Percentiles rank a stretch among this genome's conserved stretches.
Conservation (phyloP, 1,140 invertebrate genomes). For the Lepidurus apus region DNA sequence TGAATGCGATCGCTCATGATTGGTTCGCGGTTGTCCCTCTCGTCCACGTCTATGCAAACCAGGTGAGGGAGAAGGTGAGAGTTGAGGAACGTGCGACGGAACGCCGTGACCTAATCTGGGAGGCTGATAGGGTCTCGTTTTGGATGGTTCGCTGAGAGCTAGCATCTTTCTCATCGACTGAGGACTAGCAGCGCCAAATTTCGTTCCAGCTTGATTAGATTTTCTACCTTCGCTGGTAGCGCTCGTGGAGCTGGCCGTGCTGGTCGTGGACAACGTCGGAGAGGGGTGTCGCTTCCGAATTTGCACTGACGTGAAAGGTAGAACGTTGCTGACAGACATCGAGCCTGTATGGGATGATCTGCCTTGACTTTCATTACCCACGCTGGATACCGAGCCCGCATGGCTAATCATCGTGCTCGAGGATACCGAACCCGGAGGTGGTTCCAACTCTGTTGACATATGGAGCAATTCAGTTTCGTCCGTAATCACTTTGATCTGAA, state of each 20-base stretch:
- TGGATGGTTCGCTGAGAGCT: slow-evolving; percentile 76
- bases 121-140: slow-evolving; percentile 79
- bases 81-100: slow-evolving; percentile 44
- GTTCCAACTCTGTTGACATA: slow-evolving; percentile 85
- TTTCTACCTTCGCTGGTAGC: slow-evolving; percentile 56
- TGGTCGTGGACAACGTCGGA: slow-evolving; percentile 82
- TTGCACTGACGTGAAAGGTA: slow-evolving; percentile 46
- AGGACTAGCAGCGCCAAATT: slow-evolving; percentile 84
- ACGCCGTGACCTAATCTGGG: slow-evolving; percentile 50
- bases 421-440: slow-evolving; percentile 50
- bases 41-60: slow-evolving; percentile 59
- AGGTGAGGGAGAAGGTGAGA: slow-evolving; percentile 48
- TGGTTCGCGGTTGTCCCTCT: slow-evolving; percentile 45
- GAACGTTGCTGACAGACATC: slow-evolving; percentile 13
- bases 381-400: slow-evolving; percentile 22
- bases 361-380: neutral
- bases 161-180: slow-evolving; percentile 91
- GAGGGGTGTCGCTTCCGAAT: slow-evolving; percentile 68
- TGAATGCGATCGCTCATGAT: slow-evolving; percentile 83
- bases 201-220: slow-evolving; percentile 46
- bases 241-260: slow-evolving; percentile 79
- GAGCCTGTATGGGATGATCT: slow-evolving; percentile 23
- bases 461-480: slow-evolving; percentile 85
- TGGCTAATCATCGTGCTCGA: slow-evolving; percentile 26
- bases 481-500: slow-evolving; percentile 82